Conservation (phyloP, 1,140 invertebrate genomes). For the Pissodes strobi region DNA sequence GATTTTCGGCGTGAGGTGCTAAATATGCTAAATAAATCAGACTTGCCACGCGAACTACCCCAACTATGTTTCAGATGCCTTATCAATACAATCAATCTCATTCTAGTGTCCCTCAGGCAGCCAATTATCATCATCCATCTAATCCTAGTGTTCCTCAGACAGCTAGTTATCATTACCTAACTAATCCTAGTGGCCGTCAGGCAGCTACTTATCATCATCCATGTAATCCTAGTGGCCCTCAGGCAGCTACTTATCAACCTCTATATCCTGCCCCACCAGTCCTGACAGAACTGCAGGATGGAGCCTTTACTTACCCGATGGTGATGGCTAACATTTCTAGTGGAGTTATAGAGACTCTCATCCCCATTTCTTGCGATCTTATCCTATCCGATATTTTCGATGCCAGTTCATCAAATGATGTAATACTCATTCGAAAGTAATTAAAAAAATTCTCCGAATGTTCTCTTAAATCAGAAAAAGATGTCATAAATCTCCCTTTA, state of each 20-base stretch:
- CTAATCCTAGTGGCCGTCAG: no score
- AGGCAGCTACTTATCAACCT: no score
- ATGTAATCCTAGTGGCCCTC: no score
- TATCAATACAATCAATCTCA: no score
- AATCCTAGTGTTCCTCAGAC: background rate
- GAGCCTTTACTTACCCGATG: background rate
- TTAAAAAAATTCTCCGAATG: conserved; percentile 16
- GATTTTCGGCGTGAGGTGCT: no score
- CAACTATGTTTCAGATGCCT: no score
- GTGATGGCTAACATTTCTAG: background rate
- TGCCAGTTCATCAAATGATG: conserved; percentile 6
- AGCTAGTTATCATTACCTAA: no score
- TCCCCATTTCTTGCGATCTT: background rate
- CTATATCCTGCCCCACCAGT: no score
- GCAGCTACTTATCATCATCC: no score
- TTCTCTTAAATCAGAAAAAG: background rate
- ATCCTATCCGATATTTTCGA: conserved; percentile 2
- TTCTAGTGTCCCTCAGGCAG: background rate
- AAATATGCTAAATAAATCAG: no score
- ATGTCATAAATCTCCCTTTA: background rate
- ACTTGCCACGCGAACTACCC: no score
- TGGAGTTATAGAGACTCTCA: background rate
- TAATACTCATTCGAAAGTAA: conserved; percentile 14
- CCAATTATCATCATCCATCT: background rate
- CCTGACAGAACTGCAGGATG: no score